Conservation (phyloP, 2,797 vertebrate genomes). For the Pseudopleuronectes americanus region DNA sequence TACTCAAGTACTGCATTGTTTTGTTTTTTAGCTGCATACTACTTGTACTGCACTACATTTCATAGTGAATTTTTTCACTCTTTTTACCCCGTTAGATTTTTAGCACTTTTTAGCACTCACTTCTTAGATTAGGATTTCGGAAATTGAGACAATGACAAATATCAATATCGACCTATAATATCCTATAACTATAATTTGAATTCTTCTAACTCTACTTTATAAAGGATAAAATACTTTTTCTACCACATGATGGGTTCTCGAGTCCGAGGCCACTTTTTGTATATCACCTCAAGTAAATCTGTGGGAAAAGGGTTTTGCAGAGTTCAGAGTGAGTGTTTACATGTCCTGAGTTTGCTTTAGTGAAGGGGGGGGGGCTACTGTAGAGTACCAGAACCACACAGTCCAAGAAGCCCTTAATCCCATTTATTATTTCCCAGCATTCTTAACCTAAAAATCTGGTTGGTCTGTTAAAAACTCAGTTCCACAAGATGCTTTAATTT, state of each 20-base stretch:
- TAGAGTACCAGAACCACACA: conserved; percentile 12
- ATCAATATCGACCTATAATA: no score
- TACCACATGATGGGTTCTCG: no score
- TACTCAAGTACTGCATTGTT: not conserved
- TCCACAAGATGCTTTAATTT: not conserved
- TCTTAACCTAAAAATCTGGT: conserved; percentile 26
- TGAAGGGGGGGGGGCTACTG: conserved; percentile 5
- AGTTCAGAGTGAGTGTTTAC: conserved; percentile 1
- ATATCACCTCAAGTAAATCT: not conserved
- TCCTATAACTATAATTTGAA: no score
- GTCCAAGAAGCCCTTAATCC: conserved; percentile 37
- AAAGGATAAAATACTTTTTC: no score
- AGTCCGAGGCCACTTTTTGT: no score
- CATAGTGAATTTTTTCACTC: no score
- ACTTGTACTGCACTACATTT: not conserved
- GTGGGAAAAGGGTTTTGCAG: not conserved
- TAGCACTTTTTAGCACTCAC: no score
- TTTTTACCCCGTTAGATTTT: no score
- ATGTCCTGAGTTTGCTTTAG: conserved; percentile 6
- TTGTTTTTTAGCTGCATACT: no score
- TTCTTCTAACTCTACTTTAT: no score
- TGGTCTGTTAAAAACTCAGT: conserved; percentile 10
- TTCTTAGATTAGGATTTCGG: no score
- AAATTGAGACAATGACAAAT: no score
- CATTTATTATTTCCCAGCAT: conserved; percentile 33